Evolutionary conservation across 2,888 invertebrate species (phyloP).

Genomic region (Helobdella robusta): DNA sequence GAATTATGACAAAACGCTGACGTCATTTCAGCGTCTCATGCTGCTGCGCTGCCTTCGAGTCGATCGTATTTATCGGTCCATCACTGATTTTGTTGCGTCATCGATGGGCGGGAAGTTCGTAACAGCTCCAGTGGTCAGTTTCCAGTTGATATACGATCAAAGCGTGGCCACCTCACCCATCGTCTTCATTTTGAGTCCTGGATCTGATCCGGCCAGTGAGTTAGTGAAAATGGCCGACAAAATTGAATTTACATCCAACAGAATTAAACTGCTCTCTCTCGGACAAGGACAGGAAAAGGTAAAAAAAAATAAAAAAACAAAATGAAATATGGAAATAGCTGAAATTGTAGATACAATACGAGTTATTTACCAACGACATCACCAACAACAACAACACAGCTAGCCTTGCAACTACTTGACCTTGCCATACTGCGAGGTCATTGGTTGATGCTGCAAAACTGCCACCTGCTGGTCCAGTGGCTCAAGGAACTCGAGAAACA

Average conservation of each 20-base stretch:
- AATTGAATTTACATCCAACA: conserved; percentile 48
- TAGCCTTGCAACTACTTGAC: conserved; percentile 56
- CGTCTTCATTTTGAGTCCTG: conserved; percentile 52
- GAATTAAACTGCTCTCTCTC: conserved; percentile 50
- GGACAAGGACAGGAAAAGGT: conserved; percentile 52
- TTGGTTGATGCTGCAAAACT: conserved; percentile 87
- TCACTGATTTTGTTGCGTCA: conserved; percentile 61
- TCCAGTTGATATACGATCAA: conserved; percentile 74
- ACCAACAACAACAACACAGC: no score
- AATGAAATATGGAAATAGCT: no score
- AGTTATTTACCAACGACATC: no score
- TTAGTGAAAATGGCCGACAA: conserved; percentile 50
- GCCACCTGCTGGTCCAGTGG: conserved; percentile 72
- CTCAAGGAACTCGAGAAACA: conserved; percentile 71
- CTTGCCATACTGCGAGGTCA: conserved; percentile 58
- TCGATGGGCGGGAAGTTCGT: conserved; percentile 73
- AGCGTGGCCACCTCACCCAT: conserved; percentile 60
- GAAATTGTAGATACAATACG: no score
- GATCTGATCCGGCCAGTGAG: conserved; percentile 51
- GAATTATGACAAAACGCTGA: conserved; percentile 56
- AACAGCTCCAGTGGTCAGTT: conserved; percentile 75
- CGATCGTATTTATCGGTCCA: conserved; percentile 75
- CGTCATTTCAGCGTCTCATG: conserved; percentile 65
- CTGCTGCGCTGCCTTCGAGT: conserved; percentile 77
- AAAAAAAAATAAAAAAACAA: conserved; percentile 1